These are phyloP conservation scores for Camelus dromedarius DNA, from an alignment of 2,113 vertebrate species.

Conservation along the genomic window DNA sequence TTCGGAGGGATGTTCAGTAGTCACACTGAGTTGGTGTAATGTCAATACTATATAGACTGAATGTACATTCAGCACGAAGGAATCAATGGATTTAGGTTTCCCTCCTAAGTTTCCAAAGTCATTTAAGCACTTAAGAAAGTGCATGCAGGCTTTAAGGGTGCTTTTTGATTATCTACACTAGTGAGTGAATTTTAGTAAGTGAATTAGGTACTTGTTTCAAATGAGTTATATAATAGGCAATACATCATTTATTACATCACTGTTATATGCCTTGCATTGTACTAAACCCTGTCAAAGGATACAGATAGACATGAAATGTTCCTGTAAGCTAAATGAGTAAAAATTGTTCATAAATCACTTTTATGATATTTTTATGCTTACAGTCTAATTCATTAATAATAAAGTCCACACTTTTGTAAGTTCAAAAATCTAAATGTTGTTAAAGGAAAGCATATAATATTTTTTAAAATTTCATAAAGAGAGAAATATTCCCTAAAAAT, in stretches of 20 bases:
- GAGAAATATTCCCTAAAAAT: constrained; percentile 17
- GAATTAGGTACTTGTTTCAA: constrained; percentile 21
- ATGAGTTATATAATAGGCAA: background rate
- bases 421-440: constrained; percentile 31
- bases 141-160: background rate
- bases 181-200: background rate
- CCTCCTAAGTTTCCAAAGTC: background rate
- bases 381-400: background rate
- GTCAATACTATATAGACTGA: background rate
- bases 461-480: background rate
- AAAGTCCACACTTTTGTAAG: background rate
- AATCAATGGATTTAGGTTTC: background rate
- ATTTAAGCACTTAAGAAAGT: constrained; percentile 32
- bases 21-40: background rate
- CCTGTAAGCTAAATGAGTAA: background rate
- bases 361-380: constrained; percentile 31
- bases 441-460: background rate
- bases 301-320: background rate
- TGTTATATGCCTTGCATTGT: background rate
- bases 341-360: background rate
- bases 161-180: background rate
- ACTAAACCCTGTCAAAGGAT: background rate
- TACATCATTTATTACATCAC: constrained; percentile 16
- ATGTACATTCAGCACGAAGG: background rate
- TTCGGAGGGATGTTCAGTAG: background rate